Percentiles rank a stretch among this genome's conserved stretches.
Evolutionary conservation across 2,888 invertebrate genomes (phyloP).

Genomic region (Clostera curtula): DNA sequence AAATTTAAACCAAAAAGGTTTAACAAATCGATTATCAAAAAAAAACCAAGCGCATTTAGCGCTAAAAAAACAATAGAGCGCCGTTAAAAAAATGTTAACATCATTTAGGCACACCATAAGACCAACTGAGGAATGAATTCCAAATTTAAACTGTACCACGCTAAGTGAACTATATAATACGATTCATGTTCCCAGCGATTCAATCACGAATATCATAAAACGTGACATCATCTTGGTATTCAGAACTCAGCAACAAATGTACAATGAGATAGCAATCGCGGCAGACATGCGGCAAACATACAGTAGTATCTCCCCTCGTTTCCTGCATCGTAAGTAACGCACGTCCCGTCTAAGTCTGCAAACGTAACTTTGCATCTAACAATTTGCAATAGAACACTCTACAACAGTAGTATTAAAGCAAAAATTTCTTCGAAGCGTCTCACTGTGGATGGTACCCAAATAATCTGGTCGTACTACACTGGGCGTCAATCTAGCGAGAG

Average conservation of each 20-base stretch:
- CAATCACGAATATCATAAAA: conserved; percentile 39
- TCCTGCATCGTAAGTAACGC: conserved; percentile 61
- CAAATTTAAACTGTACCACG: neutral
- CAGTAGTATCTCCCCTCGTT: conserved; percentile 60
- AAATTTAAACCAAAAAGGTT: too few relatives aligned
- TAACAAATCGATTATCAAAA: too few relatives aligned
- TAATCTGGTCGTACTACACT: conserved; percentile 36
- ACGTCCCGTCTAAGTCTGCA: conserved; percentile 47
- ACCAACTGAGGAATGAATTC: neutral
- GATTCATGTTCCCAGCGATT: too few relatives aligned
- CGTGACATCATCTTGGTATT: conserved; percentile 41
- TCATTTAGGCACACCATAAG: too few relatives aligned
- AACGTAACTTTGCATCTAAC: conserved; percentile 25
- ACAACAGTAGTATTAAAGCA: conserved; percentile 32
- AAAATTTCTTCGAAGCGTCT: conserved; percentile 31
- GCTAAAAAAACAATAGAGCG: too few relatives aligned
- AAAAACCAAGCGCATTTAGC: too few relatives aligned
- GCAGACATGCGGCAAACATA: conserved; percentile 47
- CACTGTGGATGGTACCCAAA: conserved; percentile 15
- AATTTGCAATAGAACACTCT: conserved; percentile 21
- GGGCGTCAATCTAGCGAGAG: conserved; percentile 54
- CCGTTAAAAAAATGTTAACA: too few relatives aligned
- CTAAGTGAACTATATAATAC: neutral
- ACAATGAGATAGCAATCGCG: conserved; percentile 53
- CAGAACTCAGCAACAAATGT: conserved; percentile 39